Evolutionary conservation across 2,797 vertebrate species (phyloP).

Genomic region (Cyclura pinguis): DNA sequence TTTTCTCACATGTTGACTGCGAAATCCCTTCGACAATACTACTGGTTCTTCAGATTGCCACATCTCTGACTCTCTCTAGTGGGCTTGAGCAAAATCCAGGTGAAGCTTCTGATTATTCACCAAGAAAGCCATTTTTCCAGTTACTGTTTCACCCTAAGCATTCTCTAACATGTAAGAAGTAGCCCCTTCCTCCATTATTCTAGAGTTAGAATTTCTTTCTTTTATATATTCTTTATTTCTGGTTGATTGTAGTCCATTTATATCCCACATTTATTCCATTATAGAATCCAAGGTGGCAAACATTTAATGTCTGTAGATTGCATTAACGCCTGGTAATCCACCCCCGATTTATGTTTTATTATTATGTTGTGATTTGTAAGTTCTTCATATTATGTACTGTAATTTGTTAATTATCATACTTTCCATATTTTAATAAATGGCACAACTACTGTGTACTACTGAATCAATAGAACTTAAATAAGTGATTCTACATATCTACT

Average conservation of each 20-base stretch:
- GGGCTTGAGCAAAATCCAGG: no score
- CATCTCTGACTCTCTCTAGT: no score
- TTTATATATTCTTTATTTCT: neutral
- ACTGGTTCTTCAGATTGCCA: neutral
- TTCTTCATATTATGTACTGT: no score
- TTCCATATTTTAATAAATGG: no score
- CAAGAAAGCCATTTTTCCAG: neutral
- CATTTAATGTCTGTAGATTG: neutral
- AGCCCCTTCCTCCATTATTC: neutral
- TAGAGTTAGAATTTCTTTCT: neutral
- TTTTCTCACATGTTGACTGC: neutral
- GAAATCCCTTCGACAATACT: neutral
- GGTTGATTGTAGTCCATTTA: neutral
- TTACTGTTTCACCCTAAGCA: neutral
- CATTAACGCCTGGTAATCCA: no score
- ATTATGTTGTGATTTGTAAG: no score
- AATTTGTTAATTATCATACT: no score
- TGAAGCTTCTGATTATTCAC: neutral
- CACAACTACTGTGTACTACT: no score
- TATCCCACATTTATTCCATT: neutral
- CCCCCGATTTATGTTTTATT: no score
- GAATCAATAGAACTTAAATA: no score
- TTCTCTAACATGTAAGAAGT: neutral
- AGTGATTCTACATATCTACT: no score
- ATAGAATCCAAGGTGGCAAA: neutral